Conservation (phyloP, 1,140 invertebrate genomes). For the Drosophila pseudoobscura region DNA sequence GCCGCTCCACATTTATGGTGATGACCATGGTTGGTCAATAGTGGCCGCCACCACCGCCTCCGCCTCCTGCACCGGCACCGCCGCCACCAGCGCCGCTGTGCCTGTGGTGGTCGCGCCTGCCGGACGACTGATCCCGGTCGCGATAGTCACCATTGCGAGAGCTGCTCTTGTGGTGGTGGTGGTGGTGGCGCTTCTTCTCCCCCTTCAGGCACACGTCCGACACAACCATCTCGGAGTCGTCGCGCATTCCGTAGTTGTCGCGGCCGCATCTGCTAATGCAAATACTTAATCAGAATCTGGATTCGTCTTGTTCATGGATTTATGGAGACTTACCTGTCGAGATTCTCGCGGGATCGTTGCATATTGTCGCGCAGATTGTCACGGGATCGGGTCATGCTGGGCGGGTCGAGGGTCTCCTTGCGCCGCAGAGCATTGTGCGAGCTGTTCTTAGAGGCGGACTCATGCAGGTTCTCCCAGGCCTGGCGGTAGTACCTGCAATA, state of each 20-base stretch:
- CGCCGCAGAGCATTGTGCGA: slow-evolving; percentile 85
- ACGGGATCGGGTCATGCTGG: slow-evolving; percentile 83
- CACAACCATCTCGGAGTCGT: slow-evolving; percentile 92
- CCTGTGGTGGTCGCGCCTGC: slow-evolving; percentile 78
- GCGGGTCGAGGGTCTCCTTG: slow-evolving; percentile 89
- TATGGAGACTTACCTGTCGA: slow-evolving; percentile 77
- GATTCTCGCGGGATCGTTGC: slow-evolving; percentile 83
- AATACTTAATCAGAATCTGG: not conserved
- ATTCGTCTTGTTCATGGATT: not conserved
- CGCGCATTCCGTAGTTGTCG: slow-evolving; percentile 88
- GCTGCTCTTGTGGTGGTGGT: slow-evolving; percentile 89
- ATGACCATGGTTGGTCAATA: slow-evolving; percentile 84
- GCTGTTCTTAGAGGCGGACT: slow-evolving; percentile 86
- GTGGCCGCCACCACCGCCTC: slow-evolving; percentile 64
- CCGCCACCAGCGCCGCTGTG: slow-evolving; percentile 65
- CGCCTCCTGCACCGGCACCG: slow-evolving; percentile 24
- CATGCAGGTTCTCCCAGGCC: slow-evolving; percentile 96
- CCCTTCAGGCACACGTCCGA: slow-evolving; percentile 87
- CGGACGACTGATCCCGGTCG: slow-evolving; percentile 74
- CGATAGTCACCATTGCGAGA: slow-evolving; percentile 80
- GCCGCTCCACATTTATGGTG: slow-evolving; percentile 82
- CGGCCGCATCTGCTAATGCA: slow-evolving; percentile 66
- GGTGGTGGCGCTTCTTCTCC: slow-evolving; percentile 91
- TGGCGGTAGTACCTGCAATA: slow-evolving; percentile 88
- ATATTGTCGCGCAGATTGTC: slow-evolving; percentile 83